Base-by-base conservation (phyloP, 2,797 vertebrate genomes). In the Notoglanidium macrostoma region DNA sequence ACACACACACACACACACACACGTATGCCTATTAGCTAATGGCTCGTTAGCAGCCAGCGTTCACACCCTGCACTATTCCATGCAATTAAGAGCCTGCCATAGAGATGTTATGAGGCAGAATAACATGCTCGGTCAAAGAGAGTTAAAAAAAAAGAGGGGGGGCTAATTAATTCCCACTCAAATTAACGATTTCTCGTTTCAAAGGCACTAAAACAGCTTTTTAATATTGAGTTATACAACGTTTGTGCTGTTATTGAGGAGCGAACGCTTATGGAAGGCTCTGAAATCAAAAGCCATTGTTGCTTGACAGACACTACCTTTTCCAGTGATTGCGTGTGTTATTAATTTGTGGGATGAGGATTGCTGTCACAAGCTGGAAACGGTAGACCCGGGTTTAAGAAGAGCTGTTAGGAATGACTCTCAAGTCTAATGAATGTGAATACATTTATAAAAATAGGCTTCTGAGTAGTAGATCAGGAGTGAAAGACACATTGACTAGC, bases 111-210 rank as follows among this genome's bases (percentile, higher is more conserved):
- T 90, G 90, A 95, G 90, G 91, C 92, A 89, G 91, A 93, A 94
- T 92, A 92, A 92, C 90, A 91, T 44, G 61, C 87, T 81, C 88
- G 94, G 94, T 95, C 94, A 94, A 92, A 92, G 86, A 91, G 90
- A 89, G 70, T 67, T 19, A 17, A 51, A 88, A 88, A 88, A 88
- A 72, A 49, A 9, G 5, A 1, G 46, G 46, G 46, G 51, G 70
- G 90, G 90, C 91, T 95, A 94, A 96, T 96, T 96, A 94, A 95
- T 95, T 94, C 92, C 93, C 92, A 91, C 92, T 94, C 94, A 95
- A 94, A 94, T 94, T 49, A 94, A 94, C 90, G 87, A 94, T 95
- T 95, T 93, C 89, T 91, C 91, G 90, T 95, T 94, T 92, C 89
- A 93, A 90, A 92, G 88, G 89, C 89, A 90, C 55, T 90, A 89